Base-by-base conservation (phyloP, 2,888 invertebrate species). In the Punctoribates punctum region DNA sequence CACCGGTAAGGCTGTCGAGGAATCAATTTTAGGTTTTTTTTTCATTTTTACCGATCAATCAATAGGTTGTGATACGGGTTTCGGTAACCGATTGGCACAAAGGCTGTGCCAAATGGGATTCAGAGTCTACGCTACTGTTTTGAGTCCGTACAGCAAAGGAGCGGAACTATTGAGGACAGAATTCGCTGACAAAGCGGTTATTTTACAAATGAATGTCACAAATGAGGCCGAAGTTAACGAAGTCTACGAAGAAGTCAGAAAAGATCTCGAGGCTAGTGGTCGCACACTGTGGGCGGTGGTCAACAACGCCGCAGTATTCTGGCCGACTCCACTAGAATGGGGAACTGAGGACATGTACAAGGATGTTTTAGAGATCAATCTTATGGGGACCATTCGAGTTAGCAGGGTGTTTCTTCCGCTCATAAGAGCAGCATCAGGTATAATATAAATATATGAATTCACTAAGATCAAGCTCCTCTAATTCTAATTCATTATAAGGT, bases 241-340 rank as follows among this genome's bases (percentile, higher is more conserved):
- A 15, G 29, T 23, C 51, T 38, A 29, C 23, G 42, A 72, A 46
- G 1, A 34, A 27, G 23, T 75, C 3, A 78, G 80, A 34, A 46
- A 38, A 13, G 46, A 62, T 17, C n/a, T 77, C 8, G 9, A 42
- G 6, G 1, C 17, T 9, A 46, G 20, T 23, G 42, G 65, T 1
- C 0, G 79, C 85, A 85, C 80, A 48, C 79, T 86, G 27, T 86
- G 85, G 86, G 85, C 84, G 5, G 79, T 87, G 25, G 85, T 87
- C 8, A 86, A 86, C 82, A 87, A 86, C 81, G 86, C 87, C 8
- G 86, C 86, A 0, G 81, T 86, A 9, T 83, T 83, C 51, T 81
- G 81, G 75, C 82, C 83, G 60, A 85, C 85, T 0, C 85, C 85
- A 73, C 82, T 86, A 48, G 87, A 86, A 77, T 84, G 85, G 82